Evolutionary conservation across 2,888 invertebrate species (phyloP), one percentile per base, ranked within the genome.

Genomic region (Stegophylla sp.): DNA sequence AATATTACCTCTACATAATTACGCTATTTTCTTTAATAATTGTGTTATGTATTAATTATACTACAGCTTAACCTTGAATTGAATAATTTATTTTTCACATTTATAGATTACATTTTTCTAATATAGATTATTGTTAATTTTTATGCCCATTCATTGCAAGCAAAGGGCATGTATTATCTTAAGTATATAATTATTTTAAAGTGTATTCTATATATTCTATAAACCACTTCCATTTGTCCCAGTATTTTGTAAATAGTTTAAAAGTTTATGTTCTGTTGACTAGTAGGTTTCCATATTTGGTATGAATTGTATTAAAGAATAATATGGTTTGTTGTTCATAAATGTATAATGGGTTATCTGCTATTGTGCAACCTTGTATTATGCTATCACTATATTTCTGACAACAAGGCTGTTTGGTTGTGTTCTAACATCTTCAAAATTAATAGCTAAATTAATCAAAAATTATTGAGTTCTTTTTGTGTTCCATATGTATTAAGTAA

Each of bases 201-300:
- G 0, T 61, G 45, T n/a, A n/a, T 72, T 0, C 13, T 59, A 12
- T 69, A 12, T 69, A 34, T 59, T 59, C 20, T 17, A 59, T 59
- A 43, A 26, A 59, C 59, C 10, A 59, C 1, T 43, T 5, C n/a
- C 10, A 10, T 43, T 1, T 56, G 41, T 48, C 28, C 9, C 28
- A 61, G 15, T 64, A 41, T 74, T 74, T 63, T 61, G 28, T 74
- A 59, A 59, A 59, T 73, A 73, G 59, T 74, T 48, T 74, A 48
- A 45, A 64, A 75, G 64, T 63, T 75, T 41, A 61, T 69, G 43
- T 41, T 67, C 61, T 61, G 56, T 69, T 79, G 48, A 69, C 69
- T 59, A 79, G 77, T 79, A 51, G 34, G 48, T 71, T 79, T 69
- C 79, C 79, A 79, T 79, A 79, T 79, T 79, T 79, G 79, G 79